Percentiles rank a stretch among this genome's conserved stretches.
Conservation (phyloP, 1,140 invertebrate genomes). For the Formica exsecta region DNA sequence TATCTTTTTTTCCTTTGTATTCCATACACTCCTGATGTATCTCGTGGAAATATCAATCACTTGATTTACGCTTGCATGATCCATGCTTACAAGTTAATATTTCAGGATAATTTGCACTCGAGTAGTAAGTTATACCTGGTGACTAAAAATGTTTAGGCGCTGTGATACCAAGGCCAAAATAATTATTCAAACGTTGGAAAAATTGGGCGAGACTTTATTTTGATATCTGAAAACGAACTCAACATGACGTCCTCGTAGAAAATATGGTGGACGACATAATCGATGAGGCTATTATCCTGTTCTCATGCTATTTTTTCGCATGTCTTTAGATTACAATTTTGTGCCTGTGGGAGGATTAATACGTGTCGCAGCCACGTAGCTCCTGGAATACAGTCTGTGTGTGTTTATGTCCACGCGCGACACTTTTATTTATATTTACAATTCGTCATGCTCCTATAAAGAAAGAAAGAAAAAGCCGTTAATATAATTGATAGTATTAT, state of each 20-base stretch:
- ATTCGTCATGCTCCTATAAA: constrained; percentile 88
- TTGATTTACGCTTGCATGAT: neutral
- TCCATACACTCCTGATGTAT: constrained; percentile 17
- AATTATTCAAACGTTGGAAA: constrained; percentile 5
- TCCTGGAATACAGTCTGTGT: constrained; percentile 86
- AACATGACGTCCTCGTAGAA: neutral
- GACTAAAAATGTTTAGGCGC: constrained; percentile 34
- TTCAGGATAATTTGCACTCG: constrained; percentile 21
- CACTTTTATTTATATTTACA: constrained; percentile 88
- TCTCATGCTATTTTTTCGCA: constrained; percentile 37
- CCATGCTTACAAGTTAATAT: neutral
- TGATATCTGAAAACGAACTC: constrained; percentile 8
- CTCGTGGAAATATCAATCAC: constrained; percentile 43
- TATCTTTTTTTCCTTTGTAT: constrained; percentile 37
- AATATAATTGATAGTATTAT: neutral
- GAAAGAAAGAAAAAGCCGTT: constrained; percentile 43
- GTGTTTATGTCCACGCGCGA: constrained; percentile 73
- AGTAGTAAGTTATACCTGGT: neutral
- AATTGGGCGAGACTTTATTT: constrained; percentile 23
- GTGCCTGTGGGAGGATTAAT: constrained; percentile 67
- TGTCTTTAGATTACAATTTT: constrained; percentile 58
- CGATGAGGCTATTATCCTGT: constrained; percentile 35
- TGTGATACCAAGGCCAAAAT: constrained; percentile 28
- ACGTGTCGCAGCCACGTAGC: constrained; percentile 79
- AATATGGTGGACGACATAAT: constrained; percentile 11